Percentiles rank a stretch among this genome's conserved stretches.
These are phyloP conservation scores for Ranitomeya imitator DNA, from an alignment of 2,113 vertebrate genomes.

Conservation along the genomic window DNA sequence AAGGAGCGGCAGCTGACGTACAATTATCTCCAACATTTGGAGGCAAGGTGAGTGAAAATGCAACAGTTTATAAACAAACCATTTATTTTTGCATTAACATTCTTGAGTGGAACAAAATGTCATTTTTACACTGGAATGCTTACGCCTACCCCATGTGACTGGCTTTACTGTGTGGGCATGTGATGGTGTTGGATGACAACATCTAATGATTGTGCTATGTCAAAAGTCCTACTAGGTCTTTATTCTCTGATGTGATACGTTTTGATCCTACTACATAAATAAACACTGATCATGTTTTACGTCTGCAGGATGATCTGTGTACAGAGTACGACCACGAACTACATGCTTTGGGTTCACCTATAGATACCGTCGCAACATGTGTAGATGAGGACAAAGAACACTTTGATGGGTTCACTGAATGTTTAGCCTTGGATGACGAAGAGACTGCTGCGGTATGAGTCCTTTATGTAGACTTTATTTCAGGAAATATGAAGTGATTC, in stretches of 20 bases:
- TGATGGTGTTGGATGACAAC: not conserved
- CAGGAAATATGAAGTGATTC: not conserved
- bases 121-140: not conserved
- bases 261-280: not conserved
- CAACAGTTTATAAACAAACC: too few relatives aligned
- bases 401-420: constrained; percentile 61
- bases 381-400: constrained; percentile 44
- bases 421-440: constrained; percentile 63
- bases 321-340: constrained; percentile 60
- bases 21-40: constrained; percentile 34
- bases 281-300: constrained; percentile 8
- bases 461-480: not conserved
- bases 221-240: too few relatives aligned
- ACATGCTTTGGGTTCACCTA: constrained; percentile 66
- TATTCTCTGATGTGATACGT: too few relatives aligned
- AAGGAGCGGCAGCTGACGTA: constrained; percentile 18
- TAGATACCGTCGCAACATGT: constrained; percentile 56
- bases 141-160: not conserved
- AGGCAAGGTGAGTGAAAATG: constrained; percentile 28
- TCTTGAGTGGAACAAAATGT: too few relatives aligned
- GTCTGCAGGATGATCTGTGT: constrained; percentile 58
- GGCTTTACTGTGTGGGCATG: not conserved
- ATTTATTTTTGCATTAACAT: too few relatives aligned
- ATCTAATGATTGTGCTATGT: too few relatives aligned
- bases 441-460: constrained; percentile 20